A percentile compares a stretch with the other conserved stretches of the same genome.
Evolutionary conservation across 2,888 invertebrate species (phyloP).

Genomic region (Aethes cnicana): DNA sequence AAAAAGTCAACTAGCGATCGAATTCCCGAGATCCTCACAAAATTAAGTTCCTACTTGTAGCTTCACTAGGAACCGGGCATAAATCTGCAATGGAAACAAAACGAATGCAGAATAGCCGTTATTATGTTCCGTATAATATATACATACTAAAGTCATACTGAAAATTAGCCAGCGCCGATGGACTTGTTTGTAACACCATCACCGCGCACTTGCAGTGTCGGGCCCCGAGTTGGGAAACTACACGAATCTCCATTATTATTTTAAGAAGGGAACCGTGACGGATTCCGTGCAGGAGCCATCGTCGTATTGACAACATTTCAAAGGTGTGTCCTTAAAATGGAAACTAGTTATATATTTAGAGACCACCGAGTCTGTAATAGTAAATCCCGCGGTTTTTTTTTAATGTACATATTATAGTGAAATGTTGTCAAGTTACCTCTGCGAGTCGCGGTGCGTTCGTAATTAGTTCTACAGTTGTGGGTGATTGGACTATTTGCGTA

Average conservation of each 20-base stretch:
- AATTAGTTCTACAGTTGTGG: constrained; percentile 23
- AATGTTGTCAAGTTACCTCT: not conserved
- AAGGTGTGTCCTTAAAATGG: no score
- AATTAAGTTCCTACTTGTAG: no score
- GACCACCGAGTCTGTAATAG: not conserved
- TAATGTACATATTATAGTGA: not conserved
- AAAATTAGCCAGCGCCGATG: not conserved
- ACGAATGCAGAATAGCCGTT: not conserved
- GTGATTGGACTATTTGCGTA: constrained; percentile 64
- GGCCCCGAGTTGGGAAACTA: no score
- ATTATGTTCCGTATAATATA: not conserved
- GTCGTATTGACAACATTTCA: no score
- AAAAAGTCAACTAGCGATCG: no score
- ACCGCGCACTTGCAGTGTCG: no score
- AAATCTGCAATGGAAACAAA: not conserved
- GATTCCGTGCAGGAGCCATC: no score
- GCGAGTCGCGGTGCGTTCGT: constrained; percentile 15
- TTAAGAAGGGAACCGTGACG: no score
- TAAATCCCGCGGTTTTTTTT: not conserved
- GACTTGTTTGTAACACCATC: no score
- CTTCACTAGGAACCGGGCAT: not conserved
- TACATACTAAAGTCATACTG: not conserved
- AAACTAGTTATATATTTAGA: no score
- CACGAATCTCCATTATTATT: no score
- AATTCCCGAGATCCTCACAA: no score